Conservation (phyloP, 2,797 vertebrate species). For the Hoplostethus atlanticus region DNA sequence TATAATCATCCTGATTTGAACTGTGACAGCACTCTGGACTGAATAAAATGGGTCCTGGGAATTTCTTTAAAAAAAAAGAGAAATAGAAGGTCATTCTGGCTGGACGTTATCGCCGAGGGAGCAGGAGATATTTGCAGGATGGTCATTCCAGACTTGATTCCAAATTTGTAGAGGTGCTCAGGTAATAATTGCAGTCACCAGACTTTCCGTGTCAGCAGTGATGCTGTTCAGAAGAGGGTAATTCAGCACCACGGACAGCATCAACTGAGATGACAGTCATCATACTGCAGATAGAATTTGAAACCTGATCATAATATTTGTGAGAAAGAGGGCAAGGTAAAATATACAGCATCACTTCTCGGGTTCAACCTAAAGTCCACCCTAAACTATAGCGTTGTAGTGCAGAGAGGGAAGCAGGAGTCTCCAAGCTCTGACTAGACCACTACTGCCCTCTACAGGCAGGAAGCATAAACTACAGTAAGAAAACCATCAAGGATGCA, state of each 20-base stretch:
- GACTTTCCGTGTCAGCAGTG: too few relatives aligned
- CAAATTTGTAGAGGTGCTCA: neutral
- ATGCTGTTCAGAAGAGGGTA: too few relatives aligned
- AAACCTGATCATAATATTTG: neutral
- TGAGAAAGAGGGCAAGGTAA: neutral
- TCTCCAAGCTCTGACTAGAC: neutral
- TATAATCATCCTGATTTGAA: neutral
- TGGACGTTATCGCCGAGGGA: neutral
- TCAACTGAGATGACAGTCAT: neutral
- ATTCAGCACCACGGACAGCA: conserved; percentile 4
- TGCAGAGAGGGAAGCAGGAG: neutral
- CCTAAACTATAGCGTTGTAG: conserved; percentile 4
- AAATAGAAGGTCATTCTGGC: too few relatives aligned
- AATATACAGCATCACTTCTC: neutral
- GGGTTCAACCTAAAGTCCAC: neutral
- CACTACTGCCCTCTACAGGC: conserved; percentile 70
- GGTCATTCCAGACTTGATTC: neutral
- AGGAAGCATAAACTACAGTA: conserved; percentile 49
- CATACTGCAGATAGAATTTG: neutral
- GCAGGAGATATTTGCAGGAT: neutral
- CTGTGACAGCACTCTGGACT: neutral
- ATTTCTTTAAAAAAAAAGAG: too few relatives aligned
- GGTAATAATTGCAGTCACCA: too few relatives aligned
- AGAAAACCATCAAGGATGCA: conserved; percentile 38
- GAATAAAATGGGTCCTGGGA: neutral